These are phyloP conservation scores for Microplitis deprimator DNA, from an alignment of 2,888 invertebrate species.

Conservation along the genomic window DNA sequence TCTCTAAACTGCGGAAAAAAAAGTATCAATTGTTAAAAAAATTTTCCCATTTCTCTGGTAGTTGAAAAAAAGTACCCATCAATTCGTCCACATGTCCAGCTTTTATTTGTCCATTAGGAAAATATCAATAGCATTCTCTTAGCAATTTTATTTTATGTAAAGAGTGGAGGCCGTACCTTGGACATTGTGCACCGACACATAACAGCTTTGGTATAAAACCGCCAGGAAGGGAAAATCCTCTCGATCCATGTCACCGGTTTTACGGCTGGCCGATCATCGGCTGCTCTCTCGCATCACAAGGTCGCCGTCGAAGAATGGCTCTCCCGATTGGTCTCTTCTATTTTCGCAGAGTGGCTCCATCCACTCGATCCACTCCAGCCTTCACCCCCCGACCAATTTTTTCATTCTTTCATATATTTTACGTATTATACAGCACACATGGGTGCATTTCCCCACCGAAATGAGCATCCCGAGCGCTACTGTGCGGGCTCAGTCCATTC, in stretches of 20 bases:
- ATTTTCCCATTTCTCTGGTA: no score
- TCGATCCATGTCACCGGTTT: slow-evolving; percentile 64
- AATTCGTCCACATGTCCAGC: no score
- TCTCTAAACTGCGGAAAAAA: no score
- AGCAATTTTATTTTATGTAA: neutral
- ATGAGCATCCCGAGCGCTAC: slow-evolving; percentile 46
- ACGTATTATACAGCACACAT: neutral
- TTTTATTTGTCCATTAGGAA: no score
- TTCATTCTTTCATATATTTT: neutral
- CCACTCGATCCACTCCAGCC: no score
- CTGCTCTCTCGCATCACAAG: slow-evolving; percentile 56
- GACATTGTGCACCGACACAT: neutral
- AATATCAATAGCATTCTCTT: neutral
- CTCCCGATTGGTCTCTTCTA: slow-evolving; percentile 55
- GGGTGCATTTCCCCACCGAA: slow-evolving; percentile 39
- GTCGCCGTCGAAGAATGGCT: slow-evolving; percentile 59
- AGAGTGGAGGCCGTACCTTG: neutral
- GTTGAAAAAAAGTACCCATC: no score
- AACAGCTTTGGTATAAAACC: neutral
- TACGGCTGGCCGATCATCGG: slow-evolving; percentile 56
- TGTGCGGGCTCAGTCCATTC: neutral
- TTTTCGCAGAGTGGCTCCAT: slow-evolving; percentile 50
- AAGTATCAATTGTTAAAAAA: no score
- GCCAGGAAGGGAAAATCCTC: slow-evolving; percentile 53
- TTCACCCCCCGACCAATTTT: neutral